Base-by-base conservation (phyloP, 2,888 invertebrate species). In the Listrodromus nycthemerus region DNA sequence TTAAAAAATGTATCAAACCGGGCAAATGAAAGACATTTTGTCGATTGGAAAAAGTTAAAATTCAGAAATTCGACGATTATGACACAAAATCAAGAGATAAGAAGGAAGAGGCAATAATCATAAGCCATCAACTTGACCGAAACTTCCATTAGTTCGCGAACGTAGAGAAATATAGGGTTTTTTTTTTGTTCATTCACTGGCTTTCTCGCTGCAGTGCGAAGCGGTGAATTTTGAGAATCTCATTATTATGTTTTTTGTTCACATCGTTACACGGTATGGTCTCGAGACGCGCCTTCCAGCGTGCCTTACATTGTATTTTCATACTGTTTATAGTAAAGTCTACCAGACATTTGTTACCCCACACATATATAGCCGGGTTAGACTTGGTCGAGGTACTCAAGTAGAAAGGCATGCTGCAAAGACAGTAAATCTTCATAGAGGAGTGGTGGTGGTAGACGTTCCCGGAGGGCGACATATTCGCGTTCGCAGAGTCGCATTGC, bases 391-490 rank as follows among this genome's bases (percentile, higher is more conserved):
- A 85, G 84, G 83, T 88, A 88, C 89, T 88, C 89, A 89, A 91
- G 91, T 91, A 89, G 88, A 89, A 89, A 90, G 91, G 92, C 91
- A 91, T 92, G 92, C 80, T 91, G 89, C 89, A 86, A 90, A 89
- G 89, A 90, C 90, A 90, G 90, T 92, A 92, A 90, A 92, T 93
- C 89, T 90, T 92, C 92, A 93, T 92, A 91, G 88, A 87, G 85
- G 21, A 24, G 58, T 10, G 58, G 13, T 16, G 27, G 58, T 27
- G 88, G 85, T 88, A 67, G 78, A 84, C 86, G 87, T 87, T 86
- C 88, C 91, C 88, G 86, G 88, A 89, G 87, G 88, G 83, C 66
- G 85, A 81, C 82, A 81, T 82, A 84, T 82, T 83, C 85, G 75
- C 76, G 86, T 87, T 89, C 80, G 87, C 89, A 86, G 86, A 88